Percentiles rank a stretch among this genome's conserved stretches.
Conservation (phyloP, 2,797 vertebrate species). For the Helicolenus hilgendorfi region DNA sequence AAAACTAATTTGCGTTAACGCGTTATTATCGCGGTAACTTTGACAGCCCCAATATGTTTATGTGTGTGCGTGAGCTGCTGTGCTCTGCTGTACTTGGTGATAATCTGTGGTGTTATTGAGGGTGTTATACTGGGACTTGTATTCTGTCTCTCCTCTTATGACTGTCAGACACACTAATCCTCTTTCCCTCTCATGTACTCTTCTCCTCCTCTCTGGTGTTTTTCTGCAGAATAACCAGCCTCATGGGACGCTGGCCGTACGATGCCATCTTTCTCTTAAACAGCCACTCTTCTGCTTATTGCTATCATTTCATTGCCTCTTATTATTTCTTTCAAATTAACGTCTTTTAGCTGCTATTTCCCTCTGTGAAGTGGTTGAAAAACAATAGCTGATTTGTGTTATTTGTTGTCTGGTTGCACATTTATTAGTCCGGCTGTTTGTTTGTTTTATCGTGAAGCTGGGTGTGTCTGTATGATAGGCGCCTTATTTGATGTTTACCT, state of each 20-base stretch:
- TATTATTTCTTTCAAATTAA: constrained; percentile 20
- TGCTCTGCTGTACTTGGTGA: constrained; percentile 6
- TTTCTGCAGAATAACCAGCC: constrained; percentile 37
- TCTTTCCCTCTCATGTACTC: constrained; percentile 36
- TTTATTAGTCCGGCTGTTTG: constrained; percentile 28
- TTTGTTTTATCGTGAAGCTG: constrained; percentile 33
- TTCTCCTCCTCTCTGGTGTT: constrained; percentile 21
- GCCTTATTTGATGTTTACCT: constrained; percentile 64
- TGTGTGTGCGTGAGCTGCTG: background rate
- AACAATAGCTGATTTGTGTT: constrained; percentile 8
- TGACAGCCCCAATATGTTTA: background rate
- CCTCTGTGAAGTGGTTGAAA: background rate
- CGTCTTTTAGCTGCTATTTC: background rate
- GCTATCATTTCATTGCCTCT: constrained; percentile 5
- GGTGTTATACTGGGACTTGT: constrained; percentile 47
- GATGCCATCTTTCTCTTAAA: constrained; percentile 24
- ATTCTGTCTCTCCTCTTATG: constrained; percentile 52
- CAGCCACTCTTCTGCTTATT: constrained; percentile 2
- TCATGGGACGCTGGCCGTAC: background rate
- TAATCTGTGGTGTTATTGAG: constrained; percentile 61
- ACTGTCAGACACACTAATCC: constrained; percentile 74
- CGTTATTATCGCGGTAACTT: too few relatives aligned
- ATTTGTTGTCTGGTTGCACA: constrained; percentile 8
- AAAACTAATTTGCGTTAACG: too few relatives aligned
- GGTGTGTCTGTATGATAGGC: constrained; percentile 39